phyloP scores from a whole-genome alignment of 1,140 invertebrate genomes.

The Whitmania pigra region DNA sequence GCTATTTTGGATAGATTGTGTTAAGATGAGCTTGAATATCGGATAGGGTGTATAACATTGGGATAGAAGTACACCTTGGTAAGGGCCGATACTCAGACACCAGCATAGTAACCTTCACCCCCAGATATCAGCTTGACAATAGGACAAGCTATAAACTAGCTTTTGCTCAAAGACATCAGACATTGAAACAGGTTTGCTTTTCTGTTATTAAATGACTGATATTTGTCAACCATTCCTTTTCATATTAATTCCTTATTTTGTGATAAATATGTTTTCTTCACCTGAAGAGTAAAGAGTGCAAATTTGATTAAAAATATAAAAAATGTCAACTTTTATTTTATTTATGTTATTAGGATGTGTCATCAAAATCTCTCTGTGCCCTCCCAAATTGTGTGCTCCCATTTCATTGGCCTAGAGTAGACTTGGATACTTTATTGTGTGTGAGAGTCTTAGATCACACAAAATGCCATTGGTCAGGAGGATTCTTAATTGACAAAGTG shows the following conservation, averaged over 20 bases:
- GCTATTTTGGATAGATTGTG: background rate
- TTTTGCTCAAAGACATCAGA: slow-evolving; percentile 59
- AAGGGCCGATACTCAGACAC: slow-evolving; percentile 75
- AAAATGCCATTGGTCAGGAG: slow-evolving; percentile 79
- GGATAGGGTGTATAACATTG: slow-evolving; percentile 53
- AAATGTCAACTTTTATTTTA: background rate
- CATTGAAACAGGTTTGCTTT: slow-evolving; percentile 10
- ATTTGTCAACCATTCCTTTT: too few species aligned
- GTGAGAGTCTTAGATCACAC: slow-evolving; percentile 53
- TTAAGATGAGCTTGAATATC: background rate
- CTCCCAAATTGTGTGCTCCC: slow-evolving; percentile 75
- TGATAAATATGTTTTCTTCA: too few species aligned
- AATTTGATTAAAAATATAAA: background rate
- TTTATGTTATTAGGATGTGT: background rate
- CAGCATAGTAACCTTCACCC: slow-evolving; percentile 79
- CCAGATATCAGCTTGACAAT: slow-evolving; percentile 84
- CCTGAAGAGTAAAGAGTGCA: too few species aligned
- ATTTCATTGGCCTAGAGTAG: slow-evolving; percentile 84
- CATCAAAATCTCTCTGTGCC: slow-evolving; percentile 49
- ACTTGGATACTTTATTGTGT: slow-evolving; percentile 75
- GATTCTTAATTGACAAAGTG: slow-evolving; percentile 71
- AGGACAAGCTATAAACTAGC: slow-evolving; percentile 65
- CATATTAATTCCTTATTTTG: too few species aligned
- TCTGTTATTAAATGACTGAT: background rate
- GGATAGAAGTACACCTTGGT: slow-evolving; percentile 73